Base-by-base conservation (phyloP, 2,888 invertebrate genomes). In the Ferdinandea cuprea region DNA sequence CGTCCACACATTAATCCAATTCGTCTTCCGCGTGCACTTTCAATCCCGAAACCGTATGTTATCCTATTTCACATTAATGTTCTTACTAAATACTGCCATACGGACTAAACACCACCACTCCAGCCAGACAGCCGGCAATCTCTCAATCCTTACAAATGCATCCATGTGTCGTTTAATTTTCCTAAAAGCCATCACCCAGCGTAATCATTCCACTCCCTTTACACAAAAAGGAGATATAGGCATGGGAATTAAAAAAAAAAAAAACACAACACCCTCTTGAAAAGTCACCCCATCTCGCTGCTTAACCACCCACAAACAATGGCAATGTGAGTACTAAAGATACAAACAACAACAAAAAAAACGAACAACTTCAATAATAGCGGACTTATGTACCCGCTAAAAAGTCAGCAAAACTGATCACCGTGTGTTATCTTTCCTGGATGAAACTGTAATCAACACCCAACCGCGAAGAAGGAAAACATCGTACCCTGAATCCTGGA, bases 141-240 rank as follows among this genome's bases (percentile, higher is more conserved):
- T 66, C 59, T 73, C 68, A 85, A 85, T 59, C 85, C 85, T 52
- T 78, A 83, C 81, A 85, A 85, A 77, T 85, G 72, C 85, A 71
- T 84, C 86, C 90, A 90, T 90, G 90, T 90, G 90, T 89, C 89
- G 87, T 89, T 89, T 90, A 90, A 90, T 90, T 90, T 89, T 86
- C 88, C 88, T 89, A 90, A 90, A 90, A 90, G 89, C 89, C 87
- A 88, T 88, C 88, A 86, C 78, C 76, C 48, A 65, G 79, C 85
- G 65, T 85, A 86, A 86, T 86, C 80, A 86, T 85, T 84, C 78
- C 80, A 84, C 80, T 79, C 72, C 74, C 59, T 15, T 44, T 42
- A 56, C 37, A 11, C 46, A 15, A 13, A 30, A 25, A 59, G 32
- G 68, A 72, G 66, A 78, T 56, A 4, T 2, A n/a, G 9, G 9